Conservation (phyloP, 2,113 vertebrate species). For the Canis aureus region DNA sequence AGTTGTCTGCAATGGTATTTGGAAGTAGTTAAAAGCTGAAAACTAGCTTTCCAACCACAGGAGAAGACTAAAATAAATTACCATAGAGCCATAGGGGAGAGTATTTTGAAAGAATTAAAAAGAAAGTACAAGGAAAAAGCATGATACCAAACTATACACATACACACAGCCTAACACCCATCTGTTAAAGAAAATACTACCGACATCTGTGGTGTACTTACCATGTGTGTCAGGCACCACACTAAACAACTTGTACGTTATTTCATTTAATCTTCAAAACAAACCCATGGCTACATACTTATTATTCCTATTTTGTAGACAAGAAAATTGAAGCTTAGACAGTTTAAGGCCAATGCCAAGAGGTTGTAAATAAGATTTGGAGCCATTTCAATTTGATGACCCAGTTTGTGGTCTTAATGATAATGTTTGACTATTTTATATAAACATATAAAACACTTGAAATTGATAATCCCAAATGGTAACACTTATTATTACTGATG, state of each 20-base stretch:
- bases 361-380: background rate
- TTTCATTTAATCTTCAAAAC: conserved; percentile 21
- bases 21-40: conserved; percentile 37
- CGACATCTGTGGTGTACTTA: background rate
- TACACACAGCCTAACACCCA: background rate
- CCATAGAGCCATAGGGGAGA: background rate
- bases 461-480: background rate
- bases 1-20: background rate
- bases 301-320: background rate
- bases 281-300: background rate
- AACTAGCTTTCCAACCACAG: background rate
- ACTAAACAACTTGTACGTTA: background rate
- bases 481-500: background rate
- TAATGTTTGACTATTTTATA: background rate
- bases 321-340: conserved; percentile 3
- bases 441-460: background rate
- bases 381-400: background rate
- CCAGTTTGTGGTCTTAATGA: background rate
- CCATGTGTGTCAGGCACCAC: background rate
- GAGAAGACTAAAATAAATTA: background rate
- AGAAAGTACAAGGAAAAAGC: background rate
- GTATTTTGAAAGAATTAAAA: conserved; percentile 7
- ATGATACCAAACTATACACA: background rate
- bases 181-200: background rate
- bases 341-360: background rate